Conservation (phyloP, 2,797 vertebrate species). For the Alfaro cultratus region DNA sequence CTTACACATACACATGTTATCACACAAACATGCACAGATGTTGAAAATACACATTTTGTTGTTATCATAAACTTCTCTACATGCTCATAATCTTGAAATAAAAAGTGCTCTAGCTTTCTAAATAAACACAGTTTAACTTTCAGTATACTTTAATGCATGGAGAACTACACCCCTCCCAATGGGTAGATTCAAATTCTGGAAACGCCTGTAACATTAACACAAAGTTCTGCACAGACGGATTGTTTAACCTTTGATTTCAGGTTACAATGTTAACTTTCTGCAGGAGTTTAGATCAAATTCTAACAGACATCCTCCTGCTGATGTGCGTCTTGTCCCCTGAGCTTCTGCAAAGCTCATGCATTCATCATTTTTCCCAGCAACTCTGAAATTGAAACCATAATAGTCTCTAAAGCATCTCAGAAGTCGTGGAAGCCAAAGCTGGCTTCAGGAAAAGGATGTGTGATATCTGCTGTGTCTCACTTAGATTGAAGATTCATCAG, state of each 20-base stretch:
- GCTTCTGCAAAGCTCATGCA: constrained; percentile 61
- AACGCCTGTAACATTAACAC: not conserved
- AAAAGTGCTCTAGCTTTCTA: not conserved
- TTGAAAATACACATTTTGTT: not conserved
- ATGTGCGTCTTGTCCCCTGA: constrained; percentile 31
- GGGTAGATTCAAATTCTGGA: not conserved
- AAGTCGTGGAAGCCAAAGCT: constrained; percentile 46
- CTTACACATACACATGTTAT: not conserved
- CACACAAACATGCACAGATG: not conserved
- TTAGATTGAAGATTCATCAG: constrained; percentile 1
- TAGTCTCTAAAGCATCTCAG: constrained; percentile 54
- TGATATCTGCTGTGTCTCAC: constrained; percentile 48
- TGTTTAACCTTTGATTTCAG: not conserved
- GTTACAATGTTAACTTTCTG: constrained; percentile 18
- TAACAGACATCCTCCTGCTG: constrained; percentile 42
- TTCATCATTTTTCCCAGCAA: constrained; percentile 62
- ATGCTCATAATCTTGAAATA: not conserved
- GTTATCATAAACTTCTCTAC: not conserved
- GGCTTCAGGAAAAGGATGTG: constrained; percentile 43
- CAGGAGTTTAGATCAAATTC: constrained; percentile 46
- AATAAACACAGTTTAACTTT: not conserved
- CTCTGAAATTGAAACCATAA: constrained; percentile 56
- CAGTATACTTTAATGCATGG: not conserved
- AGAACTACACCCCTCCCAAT: not conserved
- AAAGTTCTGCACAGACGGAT: not conserved